Conservation (phyloP, 2,888 invertebrate genomes). For the Onthophagus sagittarius region DNA sequence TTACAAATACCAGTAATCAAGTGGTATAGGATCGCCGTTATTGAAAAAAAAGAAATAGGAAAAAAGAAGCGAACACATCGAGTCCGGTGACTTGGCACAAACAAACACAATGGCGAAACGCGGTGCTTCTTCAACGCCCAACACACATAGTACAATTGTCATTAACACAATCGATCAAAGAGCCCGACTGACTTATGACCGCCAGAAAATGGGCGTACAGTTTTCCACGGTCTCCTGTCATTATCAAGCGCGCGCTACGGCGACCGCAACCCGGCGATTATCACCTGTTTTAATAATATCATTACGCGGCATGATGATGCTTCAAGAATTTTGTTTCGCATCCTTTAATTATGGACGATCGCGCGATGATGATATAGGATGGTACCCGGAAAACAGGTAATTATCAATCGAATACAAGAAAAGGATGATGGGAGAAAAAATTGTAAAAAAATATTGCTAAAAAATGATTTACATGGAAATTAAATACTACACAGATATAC, state of each 20-base stretch:
- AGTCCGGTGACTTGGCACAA: neutral
- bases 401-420: neutral
- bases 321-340: neutral
- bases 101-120: neutral
- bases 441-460: neutral
- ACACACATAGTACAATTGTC: neutral
- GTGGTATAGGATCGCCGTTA: too few species aligned
- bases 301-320: conserved; percentile 2
- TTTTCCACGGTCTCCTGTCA: neutral
- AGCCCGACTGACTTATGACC: neutral
- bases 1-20: too few species aligned
- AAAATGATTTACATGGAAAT: too few species aligned
- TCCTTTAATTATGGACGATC: neutral
- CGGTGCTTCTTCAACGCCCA: neutral
- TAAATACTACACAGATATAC: too few species aligned
- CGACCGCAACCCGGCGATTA: neutral
- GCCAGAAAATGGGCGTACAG: neutral
- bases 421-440: neutral
- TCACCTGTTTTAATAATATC: conserved; percentile 6
- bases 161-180: neutral
- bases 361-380: neutral
- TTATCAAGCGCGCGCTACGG: neutral
- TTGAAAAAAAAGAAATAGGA: too few species aligned
- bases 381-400: neutral
- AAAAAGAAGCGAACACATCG: neutral